Evolutionary conservation across 2,113 vertebrate genomes (phyloP), one percentile per base, ranked within the genome.

Genomic region (Pyrgilauda ruficollis): DNA sequence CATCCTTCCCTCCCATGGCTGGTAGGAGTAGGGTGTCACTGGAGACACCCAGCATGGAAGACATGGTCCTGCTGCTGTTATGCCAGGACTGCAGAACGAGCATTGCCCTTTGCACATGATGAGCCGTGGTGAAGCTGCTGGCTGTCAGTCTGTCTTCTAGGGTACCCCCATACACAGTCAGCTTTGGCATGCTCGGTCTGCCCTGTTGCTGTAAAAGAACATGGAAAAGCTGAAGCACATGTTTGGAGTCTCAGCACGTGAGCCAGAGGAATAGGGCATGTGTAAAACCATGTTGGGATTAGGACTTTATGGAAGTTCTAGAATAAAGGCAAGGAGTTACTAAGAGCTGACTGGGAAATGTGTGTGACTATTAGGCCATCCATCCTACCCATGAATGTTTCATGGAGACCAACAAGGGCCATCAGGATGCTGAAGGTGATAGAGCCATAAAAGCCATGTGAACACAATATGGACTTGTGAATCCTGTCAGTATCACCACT

Each of bases 21-120:
- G 15, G 10, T 9, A 49, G 44, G 27, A 90, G 20, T 8, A 35
- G 27, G 33, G 21, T 23, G 28, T 39, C 5, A 7, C 39, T 69
- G 43, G 31, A 31, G 55, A 49, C 31, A 53, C 7, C 8, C 7
- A 21, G 4, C 6, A 4, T 44, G 61, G 55, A 64, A 69, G 11
- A 31, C 6, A 28, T 2, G 23, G 24, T 66, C 41, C 33, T 70
- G 58, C 21, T 75, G 56, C 44, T 41, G 24, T 15, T 69, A 31
- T 35, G 11, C 14, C 14, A 62, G 46, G 56, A 30, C 41, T 62
- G 24, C 47, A 66, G 37, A 10, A 39, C 0, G 0, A 53, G 18
- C 46, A 35, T 18, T 50, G n/a, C 10, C 30, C 33, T 68, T 47
- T 4, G 14, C 19, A 62, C 20, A 10, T 13, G 12, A 37, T 24